Conservation (phyloP, 2,113 vertebrate species). For the Sebastes schlegelii region DNA sequence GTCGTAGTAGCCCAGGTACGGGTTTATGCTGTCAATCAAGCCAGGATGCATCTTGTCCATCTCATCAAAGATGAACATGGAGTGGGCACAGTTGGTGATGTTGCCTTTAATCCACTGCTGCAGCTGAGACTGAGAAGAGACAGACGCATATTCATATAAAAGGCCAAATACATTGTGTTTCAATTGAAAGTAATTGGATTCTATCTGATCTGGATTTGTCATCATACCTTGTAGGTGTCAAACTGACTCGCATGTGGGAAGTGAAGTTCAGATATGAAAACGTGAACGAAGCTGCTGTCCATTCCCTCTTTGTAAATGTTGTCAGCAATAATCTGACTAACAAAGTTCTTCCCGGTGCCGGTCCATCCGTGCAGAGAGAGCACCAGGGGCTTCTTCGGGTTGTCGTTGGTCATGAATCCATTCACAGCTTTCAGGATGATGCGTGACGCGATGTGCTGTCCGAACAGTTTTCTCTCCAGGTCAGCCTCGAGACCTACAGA, state of each 20-base stretch:
- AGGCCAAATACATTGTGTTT: background rate
- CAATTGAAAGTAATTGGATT: accelerated
- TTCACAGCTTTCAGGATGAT: conserved; percentile 90
- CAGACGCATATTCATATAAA: accelerated
- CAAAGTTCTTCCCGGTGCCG: conserved; percentile 95
- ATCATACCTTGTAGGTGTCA: conserved; percentile 80
- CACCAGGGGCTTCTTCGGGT: conserved; percentile 92
- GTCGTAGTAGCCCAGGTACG: conserved; percentile 92
- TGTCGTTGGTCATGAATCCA: conserved; percentile 89
- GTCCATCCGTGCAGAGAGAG: conserved; percentile 96
- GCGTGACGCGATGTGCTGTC: conserved; percentile 92
- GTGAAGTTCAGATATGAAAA: conserved; percentile 91
- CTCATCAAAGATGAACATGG: conserved; percentile 96
- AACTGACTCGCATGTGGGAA: conserved; percentile 79
- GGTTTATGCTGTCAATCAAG: conserved; percentile 94
- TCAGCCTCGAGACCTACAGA: conserved; percentile 85
- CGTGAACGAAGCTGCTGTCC: conserved; percentile 89
- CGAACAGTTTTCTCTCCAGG: conserved; percentile 89
- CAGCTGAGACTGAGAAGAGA: conserved; percentile 71
- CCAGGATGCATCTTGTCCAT: conserved; percentile 96
- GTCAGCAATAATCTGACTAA: conserved; percentile 90
- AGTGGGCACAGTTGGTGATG: conserved; percentile 86
- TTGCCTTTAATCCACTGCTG: conserved; percentile 93
- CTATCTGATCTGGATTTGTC: background rate
- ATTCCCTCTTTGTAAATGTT: conserved; percentile 88